Conservation (phyloP, 2,888 invertebrate genomes). For the Leptinotarsa haldemani region DNA sequence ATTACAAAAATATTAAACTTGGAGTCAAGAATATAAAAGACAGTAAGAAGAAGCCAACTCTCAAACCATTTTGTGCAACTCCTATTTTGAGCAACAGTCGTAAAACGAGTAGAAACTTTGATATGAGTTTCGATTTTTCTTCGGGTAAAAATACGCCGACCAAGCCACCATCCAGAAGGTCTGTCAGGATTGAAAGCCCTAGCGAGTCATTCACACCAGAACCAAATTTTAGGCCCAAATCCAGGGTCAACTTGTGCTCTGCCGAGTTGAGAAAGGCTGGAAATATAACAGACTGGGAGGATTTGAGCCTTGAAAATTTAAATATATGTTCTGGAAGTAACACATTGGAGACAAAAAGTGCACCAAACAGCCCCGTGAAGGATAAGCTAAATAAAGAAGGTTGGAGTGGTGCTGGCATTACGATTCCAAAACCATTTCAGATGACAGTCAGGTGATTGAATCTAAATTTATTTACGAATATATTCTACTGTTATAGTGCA, state of each 20-base stretch:
- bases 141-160: constrained; percentile 57
- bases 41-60: constrained; percentile 48
- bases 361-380: constrained; percentile 71
- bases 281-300: constrained; percentile 56
- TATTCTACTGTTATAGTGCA: background rate
- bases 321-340: constrained; percentile 53
- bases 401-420: constrained; percentile 64
- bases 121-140: constrained; percentile 44
- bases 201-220: constrained; percentile 57
- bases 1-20: constrained; percentile 60
- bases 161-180: constrained; percentile 63
- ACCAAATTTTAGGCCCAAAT: constrained; percentile 54
- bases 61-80: constrained; percentile 58
- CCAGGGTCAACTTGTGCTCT: constrained; percentile 55
- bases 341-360: constrained; percentile 66
- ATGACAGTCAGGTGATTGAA: constrained; percentile 76
- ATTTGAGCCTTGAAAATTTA: constrained; percentile 61
- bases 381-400: constrained; percentile 59
- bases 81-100: constrained; percentile 51
- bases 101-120: constrained; percentile 5
- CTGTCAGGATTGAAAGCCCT: constrained; percentile 64
- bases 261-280: constrained; percentile 53
- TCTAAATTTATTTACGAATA: background rate
- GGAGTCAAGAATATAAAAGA: constrained; percentile 42
- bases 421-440: constrained; percentile 77